Base-by-base conservation (phyloP, 2,888 invertebrate genomes). In the Neoaliturus tenellus region DNA sequence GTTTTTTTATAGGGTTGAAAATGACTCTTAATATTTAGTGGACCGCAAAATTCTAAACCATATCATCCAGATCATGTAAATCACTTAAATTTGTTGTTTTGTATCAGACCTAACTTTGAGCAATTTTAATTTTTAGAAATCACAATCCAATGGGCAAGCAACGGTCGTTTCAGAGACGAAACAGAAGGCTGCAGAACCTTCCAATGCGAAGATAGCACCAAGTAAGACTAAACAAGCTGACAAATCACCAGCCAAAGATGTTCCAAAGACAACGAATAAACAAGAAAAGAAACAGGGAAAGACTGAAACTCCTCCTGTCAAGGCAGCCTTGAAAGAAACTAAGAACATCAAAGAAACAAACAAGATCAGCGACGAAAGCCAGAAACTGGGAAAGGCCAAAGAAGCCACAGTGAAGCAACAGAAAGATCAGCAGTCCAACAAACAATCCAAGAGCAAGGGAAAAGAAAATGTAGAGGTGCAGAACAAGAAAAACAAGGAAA, bases 401-500 rank as follows among this genome's bases (percentile, higher is more conserved):
- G 82, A 85, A 33, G 81, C 71, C 35, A 58, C 51, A n/a, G 44
- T 10, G 14, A 85, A 71, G 80, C 58, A 14, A 85, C 86, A 82
- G 87, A 87, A 80, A 85, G 86, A 83, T 86, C 87, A 82, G 73
- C 84, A 82, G 67, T 87, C 88, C 85, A 86, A 86, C 73, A 86
- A 86, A 39, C 71, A 75, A 67, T 84, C 71, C 20, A 86, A 87
- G 92, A 92, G 91, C 88, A 94, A 94, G 91, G 95, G 95, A 89
- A 95, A 95, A 85, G 85, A 88, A 86, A 86, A 88, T 90, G 89
- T 88, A 28, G 91, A 92, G 73, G 90, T 89, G 0, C 93, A 93
- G 88, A 94, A 93, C 86, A 93, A 92, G 87, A 95, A 94, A 89
- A 94, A 93, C 88, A 89, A 90, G 67, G 94, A 93, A 89, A 88